Evolutionary conservation across 1,140 invertebrate genomes (phyloP), one percentile per base, ranked within the genome.

Genomic region (Melipona quadrifasciata): DNA sequence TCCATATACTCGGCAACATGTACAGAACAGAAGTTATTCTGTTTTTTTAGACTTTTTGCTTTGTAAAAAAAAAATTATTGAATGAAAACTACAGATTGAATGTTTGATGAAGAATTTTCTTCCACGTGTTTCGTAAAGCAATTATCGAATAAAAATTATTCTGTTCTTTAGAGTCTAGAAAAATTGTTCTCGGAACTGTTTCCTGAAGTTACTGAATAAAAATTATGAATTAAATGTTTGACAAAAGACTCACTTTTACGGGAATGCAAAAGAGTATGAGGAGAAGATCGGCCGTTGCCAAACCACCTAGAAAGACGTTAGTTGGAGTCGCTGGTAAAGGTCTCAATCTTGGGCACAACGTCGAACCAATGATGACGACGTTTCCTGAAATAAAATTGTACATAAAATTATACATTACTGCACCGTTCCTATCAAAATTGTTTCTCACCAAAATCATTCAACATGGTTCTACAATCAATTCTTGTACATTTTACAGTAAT

Each of bases 211-310:
- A 2, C 47, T 11, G 8, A 53, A 19, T 77, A 12, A 47, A 27
- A 53, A 34, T 24, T 31, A 2, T 8, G 16, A 65, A 65, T 27
- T 8, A 2, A 73, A n/a, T 12, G 19, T 55, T 61, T 19, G 39
- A 34, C 14, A 21, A 67, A 27, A 51, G 27, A 85, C 94, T 95
- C 94, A 97, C 97, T 95, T 97, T 97, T 0, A 97, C 96, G 17
- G 97, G 97, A 77, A 97, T 96, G 93, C 97, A 97, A 87, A 97
- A 95, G 51, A 96, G 94, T 75, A 97, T 96, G 14, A 97, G 95
- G 24, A 97, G 94, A 3, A 97, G 95, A 94, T 97, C 97, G 1
- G 97, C 97, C 1, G 96, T 96, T 10, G 97, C 96, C 47, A 97
- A 92, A 89, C 96, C 96, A 5, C 96, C 96, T 34, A 97, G 93